phyloP scores from a whole-genome alignment of 2,888 invertebrate genomes.

The Ceraclea dissimilis region DNA sequence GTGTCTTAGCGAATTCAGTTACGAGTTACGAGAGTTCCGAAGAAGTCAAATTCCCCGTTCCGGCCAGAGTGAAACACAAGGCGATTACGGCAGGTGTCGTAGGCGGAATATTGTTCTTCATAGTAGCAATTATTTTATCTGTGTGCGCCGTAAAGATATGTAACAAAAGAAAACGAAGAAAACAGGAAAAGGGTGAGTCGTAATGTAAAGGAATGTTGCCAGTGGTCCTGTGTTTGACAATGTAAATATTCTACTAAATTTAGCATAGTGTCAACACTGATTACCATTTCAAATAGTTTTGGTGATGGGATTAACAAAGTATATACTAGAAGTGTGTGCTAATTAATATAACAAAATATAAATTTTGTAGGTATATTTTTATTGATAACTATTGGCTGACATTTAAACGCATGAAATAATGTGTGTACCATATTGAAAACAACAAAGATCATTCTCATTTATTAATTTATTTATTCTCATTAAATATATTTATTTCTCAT shows the following conservation, averaged over 20 bases:
- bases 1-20: slow-evolving; percentile 81
- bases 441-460: slow-evolving; percentile 24
- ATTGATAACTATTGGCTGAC: not conserved
- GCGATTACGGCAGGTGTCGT: slow-evolving; percentile 95
- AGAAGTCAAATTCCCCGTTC: slow-evolving; percentile 81
- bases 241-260: slow-evolving; percentile 7
- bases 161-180: slow-evolving; percentile 93
- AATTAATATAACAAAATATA: not conserved
- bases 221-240: slow-evolving; percentile 25
- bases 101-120: slow-evolving; percentile 94
- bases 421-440: slow-evolving; percentile 26
- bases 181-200: slow-evolving; percentile 93
- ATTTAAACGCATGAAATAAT: not conserved
- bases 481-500: not conserved
- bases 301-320: slow-evolving; percentile 8
- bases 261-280: not conserved
- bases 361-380: not conserved
- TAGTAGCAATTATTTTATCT: slow-evolving; percentile 93
- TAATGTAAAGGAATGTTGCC: slow-evolving; percentile 34
- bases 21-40: slow-evolving; percentile 83
- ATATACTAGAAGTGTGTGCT: not conserved
- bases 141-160: slow-evolving; percentile 97
- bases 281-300: not conserved
- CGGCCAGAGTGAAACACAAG: slow-evolving; percentile 88
- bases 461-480: slow-evolving; percentile 10